phyloP scores from a whole-genome alignment of 2,888 invertebrate species.

The Linyphia triangularis region DNA sequence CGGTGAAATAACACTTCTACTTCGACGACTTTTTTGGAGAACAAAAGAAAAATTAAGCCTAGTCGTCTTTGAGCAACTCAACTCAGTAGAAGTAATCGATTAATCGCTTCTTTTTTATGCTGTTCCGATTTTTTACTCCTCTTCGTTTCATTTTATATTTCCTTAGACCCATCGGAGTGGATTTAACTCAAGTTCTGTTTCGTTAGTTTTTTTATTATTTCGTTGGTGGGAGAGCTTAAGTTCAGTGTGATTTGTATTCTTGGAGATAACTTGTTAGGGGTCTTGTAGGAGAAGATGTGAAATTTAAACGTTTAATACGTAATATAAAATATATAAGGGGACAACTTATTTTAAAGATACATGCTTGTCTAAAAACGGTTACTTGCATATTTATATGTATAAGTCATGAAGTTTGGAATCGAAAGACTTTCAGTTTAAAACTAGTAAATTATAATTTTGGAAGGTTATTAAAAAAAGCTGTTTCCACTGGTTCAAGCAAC shows the following conservation, averaged over 20 bases:
- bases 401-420: no score
- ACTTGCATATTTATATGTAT: no score
- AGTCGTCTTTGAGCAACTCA: conserved; percentile 34
- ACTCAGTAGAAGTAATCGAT: conserved; percentile 55
- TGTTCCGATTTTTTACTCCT: neutral
- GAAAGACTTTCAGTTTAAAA: no score
- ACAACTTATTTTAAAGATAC: no score
- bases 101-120: conserved; percentile 43
- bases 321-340: neutral
- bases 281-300: conserved; percentile 4
- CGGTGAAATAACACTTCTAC: conserved; percentile 55
- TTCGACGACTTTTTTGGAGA: conserved; percentile 39
- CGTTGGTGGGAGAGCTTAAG: conserved; percentile 8
- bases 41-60: conserved; percentile 59
- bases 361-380: no score
- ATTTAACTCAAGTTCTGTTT: conserved; percentile 44
- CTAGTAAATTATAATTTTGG: no score
- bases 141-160: conserved; percentile 44
- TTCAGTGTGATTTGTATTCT: conserved; percentile 51
- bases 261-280: conserved; percentile 17
- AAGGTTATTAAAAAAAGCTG: no score
- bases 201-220: neutral
- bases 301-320: conserved; percentile 21
- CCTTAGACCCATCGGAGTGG: conserved; percentile 16
- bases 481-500: no score